Conservation (phyloP, 2,888 invertebrate species). For the Cheilosia vernalis region DNA sequence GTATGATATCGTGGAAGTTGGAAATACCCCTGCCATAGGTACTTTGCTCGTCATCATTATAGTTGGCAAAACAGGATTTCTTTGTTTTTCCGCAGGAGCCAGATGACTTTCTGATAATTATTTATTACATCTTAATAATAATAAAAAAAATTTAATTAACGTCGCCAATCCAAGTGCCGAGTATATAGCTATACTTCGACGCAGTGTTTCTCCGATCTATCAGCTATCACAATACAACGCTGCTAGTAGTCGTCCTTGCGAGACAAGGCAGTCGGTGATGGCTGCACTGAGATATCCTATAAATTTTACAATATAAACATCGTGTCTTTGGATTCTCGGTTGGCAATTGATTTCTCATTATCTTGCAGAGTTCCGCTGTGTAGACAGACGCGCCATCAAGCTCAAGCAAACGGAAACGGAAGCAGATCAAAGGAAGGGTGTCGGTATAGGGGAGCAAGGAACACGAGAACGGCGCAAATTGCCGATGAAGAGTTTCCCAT, state of each 20-base stretch:
- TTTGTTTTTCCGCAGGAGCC: neutral
- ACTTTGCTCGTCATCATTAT: neutral
- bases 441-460: neutral
- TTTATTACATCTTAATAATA: conserved; percentile 40
- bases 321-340: conserved; percentile 34
- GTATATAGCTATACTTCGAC: neutral
- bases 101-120: conserved; percentile 10
- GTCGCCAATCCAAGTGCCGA: conserved; percentile 1
- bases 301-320: conserved; percentile 61
- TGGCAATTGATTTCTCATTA: conserved; percentile 62
- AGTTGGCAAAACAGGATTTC: neutral
- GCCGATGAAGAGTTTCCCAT: conserved; percentile 5
- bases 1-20: neutral
- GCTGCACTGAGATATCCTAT: conserved; percentile 5
- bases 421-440: neutral
- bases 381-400: conserved; percentile 33
- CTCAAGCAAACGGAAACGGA: conserved; percentile 34
- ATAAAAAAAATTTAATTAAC: conserved; percentile 43
- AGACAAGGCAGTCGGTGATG: conserved; percentile 12
- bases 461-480: too few species aligned
- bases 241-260: conserved; percentile 13
- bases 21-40: neutral
- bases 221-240: conserved; percentile 41
- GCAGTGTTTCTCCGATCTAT: too few species aligned
- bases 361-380: conserved; percentile 30